Evolutionary conservation across 2,113 vertebrate species (phyloP), one percentile per base, ranked within the genome.

Genomic region (Barbus barbus): DNA sequence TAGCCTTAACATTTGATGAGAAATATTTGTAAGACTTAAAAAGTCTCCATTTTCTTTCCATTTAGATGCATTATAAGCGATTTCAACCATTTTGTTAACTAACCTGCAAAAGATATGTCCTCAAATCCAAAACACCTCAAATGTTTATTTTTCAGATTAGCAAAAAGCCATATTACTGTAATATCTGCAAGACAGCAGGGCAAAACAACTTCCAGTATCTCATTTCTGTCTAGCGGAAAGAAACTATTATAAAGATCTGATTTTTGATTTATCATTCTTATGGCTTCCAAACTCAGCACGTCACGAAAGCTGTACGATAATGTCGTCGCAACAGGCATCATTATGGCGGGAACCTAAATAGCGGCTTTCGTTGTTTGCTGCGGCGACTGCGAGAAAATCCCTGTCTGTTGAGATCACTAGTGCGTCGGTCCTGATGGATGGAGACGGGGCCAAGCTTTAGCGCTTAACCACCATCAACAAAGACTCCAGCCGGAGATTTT

Each of bases 371-470:
- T 31, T 18, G 12, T 53, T 74, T 41, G n/a, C 24, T 56, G 3
- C 80, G 51, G 65, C 24, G 9, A 80, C 76, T 61, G 28, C 8
- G 5, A 48, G 24, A 73, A 80, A 74, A 67, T 33, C 63, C 2
- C 63, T 67, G 63, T 31, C 60, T 11, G 31, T 20, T 73, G 75
- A 13, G 53, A 31, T 67, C 67, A 83, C 69, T 44, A 51, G 78
- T 31, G 22, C 76, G 58, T 83, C 33, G 80, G 31, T 28, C 36
- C 41, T 81, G 83, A 53, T 69, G 58, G 56, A 80, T 72, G 5
- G 24, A 83, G 33, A 75, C 20, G 58, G 22, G 63, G 53, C 31
- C 76, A 76, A 48, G 24, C 24, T 56, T 48, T 24, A 48, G 20
- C 13, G 36, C 51, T 61, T 71, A 58, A 38, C 78, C 81, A 33